phyloP scores from a whole-genome alignment of 1,140 invertebrate species.

The Danaus melanippus region DNA sequence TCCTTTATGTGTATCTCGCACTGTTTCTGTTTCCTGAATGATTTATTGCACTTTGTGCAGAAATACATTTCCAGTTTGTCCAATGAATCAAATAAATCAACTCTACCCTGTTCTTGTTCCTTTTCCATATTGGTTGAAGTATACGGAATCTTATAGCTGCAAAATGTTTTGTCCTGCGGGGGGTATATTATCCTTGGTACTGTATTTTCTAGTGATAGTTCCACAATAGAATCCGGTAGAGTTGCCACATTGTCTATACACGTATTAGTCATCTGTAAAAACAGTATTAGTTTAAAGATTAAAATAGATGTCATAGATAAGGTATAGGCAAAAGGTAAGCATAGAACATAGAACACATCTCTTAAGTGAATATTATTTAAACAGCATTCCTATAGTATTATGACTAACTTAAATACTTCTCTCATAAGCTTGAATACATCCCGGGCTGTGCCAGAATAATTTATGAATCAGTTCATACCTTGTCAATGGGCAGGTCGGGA shows the following conservation, averaged over 20 bases:
- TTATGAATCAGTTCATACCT: slow-evolving; percentile 28
- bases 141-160: slow-evolving; percentile 46
- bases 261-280: slow-evolving; percentile 59
- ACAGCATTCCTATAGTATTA: too few relatives aligned
- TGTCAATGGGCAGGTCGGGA: slow-evolving; percentile 51
- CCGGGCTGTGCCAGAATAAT: too few relatives aligned
- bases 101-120: slow-evolving; percentile 35
- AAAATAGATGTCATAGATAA: too few relatives aligned
- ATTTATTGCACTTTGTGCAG: slow-evolving; percentile 76
- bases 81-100: slow-evolving; percentile 43
- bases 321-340: too few relatives aligned
- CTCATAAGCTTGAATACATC: too few relatives aligned
- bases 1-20: slow-evolving; percentile 76
- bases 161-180: slow-evolving; percentile 55
- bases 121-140: slow-evolving; percentile 52
- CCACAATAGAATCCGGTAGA: slow-evolving; percentile 65
- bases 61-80: slow-evolving; percentile 52
- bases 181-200: slow-evolving; percentile 66
- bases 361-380: too few relatives aligned
- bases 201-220: slow-evolving; percentile 62
- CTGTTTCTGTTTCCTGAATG: slow-evolving; percentile 77
- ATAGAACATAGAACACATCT: too few relatives aligned
- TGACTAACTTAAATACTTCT: too few relatives aligned
- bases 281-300: too few relatives aligned
- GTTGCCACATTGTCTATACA: slow-evolving; percentile 62